Evolutionary conservation across 2,113 vertebrate genomes (phyloP).

Genomic region (Montifringilla adamsi): DNA sequence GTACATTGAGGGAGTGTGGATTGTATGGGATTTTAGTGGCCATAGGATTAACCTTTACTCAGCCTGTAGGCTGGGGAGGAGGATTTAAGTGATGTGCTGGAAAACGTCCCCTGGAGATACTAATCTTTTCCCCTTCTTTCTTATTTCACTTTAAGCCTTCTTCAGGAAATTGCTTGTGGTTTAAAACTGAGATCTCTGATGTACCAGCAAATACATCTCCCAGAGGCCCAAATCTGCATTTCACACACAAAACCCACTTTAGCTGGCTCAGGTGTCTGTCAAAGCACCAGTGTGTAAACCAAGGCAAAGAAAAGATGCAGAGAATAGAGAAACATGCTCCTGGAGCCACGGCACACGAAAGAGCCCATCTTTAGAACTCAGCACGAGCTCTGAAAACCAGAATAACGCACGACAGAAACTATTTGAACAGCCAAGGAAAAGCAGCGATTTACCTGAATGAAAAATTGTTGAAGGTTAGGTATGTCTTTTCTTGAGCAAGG

Average conservation of each 20-base stretch:
- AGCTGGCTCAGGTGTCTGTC: not conserved
- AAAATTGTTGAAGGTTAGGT: not conserved
- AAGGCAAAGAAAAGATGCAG: not conserved
- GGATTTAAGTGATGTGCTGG: constrained; percentile 30
- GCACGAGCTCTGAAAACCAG: not conserved
- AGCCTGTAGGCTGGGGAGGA: not conserved
- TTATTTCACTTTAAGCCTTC: constrained; percentile 13
- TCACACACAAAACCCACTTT: not conserved
- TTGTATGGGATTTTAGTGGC: not conserved
- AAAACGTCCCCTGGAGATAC: constrained; percentile 26
- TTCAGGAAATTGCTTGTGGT: constrained; percentile 30
- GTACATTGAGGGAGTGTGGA: not conserved
- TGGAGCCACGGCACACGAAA: not conserved
- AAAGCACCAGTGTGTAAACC: not conserved
- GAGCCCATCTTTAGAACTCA: not conserved
- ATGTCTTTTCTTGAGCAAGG: not conserved
- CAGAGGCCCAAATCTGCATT: not conserved
- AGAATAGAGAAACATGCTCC: not conserved
- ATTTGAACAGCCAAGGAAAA: not conserved
- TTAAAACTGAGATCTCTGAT: constrained; percentile 17
- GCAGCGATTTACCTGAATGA: not conserved
- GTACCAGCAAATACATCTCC: not conserved
- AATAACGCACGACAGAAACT: fast-evolving
- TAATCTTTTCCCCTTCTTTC: not conserved
- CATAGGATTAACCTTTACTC: constrained; percentile 45